A percentile compares a stretch with the other conserved stretches of the same genome.
These are phyloP conservation scores for Halichoeres trimaculatus DNA, from an alignment of 2,113 vertebrate species.

Conservation along the genomic window DNA sequence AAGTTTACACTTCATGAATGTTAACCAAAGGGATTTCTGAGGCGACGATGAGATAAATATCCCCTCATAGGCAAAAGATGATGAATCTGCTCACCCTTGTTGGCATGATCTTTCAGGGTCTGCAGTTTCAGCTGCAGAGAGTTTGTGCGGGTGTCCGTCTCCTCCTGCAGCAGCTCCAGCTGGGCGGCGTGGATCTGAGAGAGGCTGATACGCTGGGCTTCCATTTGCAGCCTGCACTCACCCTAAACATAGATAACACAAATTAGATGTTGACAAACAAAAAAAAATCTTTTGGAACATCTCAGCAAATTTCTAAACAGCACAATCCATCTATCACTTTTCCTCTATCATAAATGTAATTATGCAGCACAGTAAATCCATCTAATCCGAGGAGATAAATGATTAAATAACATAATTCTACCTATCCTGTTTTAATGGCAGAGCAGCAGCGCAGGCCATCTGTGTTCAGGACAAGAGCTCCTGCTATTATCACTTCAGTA, in stretches of 20 bases:
- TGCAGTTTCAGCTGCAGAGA: conserved; percentile 71
- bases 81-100: conserved; percentile 78
- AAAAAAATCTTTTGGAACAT: not conserved
- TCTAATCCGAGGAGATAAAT: conserved; percentile 39
- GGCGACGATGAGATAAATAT: too few species aligned
- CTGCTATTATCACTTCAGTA: conserved; percentile 52
- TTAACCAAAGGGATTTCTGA: too few species aligned
- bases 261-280: not conserved
- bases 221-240: conserved; percentile 91
- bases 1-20: not conserved
- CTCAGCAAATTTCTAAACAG: not conserved
- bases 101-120: conserved; percentile 62
- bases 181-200: conserved; percentile 92
- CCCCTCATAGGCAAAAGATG: too few species aligned
- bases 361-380: not conserved
- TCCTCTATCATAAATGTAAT: conserved; percentile 21
- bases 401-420: conserved; percentile 37
- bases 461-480: conserved; percentile 49
- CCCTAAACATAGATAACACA: conserved; percentile 77
- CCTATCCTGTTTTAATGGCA: conserved; percentile 35
- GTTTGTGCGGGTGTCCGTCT: conserved; percentile 37
- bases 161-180: conserved; percentile 85
- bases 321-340: not conserved
- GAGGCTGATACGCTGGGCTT: conserved; percentile 93
- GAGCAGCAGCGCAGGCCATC: conserved; percentile 29